phyloP scores from a whole-genome alignment of 2,797 vertebrate genomes.

The Tapirus indicus region DNA sequence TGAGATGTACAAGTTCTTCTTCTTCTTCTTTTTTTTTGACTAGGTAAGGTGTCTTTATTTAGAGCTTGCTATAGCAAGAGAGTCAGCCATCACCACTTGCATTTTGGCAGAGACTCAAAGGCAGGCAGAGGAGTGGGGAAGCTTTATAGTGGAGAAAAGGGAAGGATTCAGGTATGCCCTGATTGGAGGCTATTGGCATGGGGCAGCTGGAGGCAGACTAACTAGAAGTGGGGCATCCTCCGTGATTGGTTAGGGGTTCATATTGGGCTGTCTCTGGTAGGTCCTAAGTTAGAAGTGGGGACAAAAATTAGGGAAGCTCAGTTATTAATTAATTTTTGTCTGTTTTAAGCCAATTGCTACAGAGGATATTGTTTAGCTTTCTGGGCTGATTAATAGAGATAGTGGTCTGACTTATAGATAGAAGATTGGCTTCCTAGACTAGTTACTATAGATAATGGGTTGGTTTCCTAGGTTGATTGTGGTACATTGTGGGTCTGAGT shows the following conservation, averaged over 20 bases:
- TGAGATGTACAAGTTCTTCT: too few relatives aligned
- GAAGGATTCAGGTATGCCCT: neutral
- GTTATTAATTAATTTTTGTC: neutral
- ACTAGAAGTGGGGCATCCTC: neutral
- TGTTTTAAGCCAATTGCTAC: neutral
- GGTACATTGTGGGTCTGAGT: neutral
- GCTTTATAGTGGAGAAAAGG: neutral
- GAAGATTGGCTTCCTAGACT: neutral
- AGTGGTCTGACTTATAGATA: neutral
- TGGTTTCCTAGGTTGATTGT: neutral
- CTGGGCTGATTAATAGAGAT: neutral
- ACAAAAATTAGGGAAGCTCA: constrained; percentile 2
- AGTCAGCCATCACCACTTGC: neutral
- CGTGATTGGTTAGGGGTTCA: neutral
- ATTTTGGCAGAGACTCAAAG: constrained; percentile 3
- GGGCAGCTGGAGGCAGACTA: neutral
- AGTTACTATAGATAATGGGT: neutral
- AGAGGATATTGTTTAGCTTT: neutral
- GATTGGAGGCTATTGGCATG: neutral
- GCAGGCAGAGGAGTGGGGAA: neutral
- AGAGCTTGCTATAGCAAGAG: neutral
- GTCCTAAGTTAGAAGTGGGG: neutral
- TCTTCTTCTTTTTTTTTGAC: too few relatives aligned
- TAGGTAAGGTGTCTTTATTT: neutral
- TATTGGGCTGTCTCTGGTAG: neutral